phyloP scores from a whole-genome alignment of 2,113 vertebrate genomes.

The Cyprinodon variegatus region DNA sequence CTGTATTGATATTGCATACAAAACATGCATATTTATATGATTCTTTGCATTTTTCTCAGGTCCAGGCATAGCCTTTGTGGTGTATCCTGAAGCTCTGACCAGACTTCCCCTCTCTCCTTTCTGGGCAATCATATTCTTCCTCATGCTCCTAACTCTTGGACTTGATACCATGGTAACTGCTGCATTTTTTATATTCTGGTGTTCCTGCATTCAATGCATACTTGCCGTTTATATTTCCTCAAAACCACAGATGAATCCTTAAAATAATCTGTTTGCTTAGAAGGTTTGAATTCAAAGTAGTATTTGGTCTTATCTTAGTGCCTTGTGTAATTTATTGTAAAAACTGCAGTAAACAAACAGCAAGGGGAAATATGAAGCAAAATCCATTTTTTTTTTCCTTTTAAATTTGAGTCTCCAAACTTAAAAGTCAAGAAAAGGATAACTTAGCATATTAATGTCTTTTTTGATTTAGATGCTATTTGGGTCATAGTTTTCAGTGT shows the following conservation, averaged over 20 bases:
- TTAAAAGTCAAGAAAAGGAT: too few relatives aligned
- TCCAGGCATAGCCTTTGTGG: slow-evolving; percentile 97
- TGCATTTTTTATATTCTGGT: slow-evolving; percentile 5
- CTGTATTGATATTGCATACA: background rate
- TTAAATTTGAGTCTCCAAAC: too few relatives aligned
- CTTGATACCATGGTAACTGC: slow-evolving; percentile 95
- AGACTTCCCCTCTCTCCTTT: slow-evolving; percentile 95
- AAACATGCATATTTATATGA: slow-evolving; percentile 23
- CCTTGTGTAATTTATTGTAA: background rate
- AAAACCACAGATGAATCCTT: background rate
- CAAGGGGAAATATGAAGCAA: too few relatives aligned
- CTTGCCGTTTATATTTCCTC: background rate
- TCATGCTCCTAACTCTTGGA: slow-evolving; percentile 98
- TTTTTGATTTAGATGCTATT: too few relatives aligned
- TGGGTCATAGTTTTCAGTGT: too few relatives aligned
- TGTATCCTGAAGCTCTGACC: slow-evolving; percentile 97
- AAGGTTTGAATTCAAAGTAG: background rate
- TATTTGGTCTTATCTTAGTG: background rate
- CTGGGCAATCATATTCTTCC: slow-evolving; percentile 99
- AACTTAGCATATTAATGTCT: too few relatives aligned
- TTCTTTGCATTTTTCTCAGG: slow-evolving; percentile 76
- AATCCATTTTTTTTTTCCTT: too few relatives aligned
- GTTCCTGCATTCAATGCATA: background rate
- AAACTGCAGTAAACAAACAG: background rate
- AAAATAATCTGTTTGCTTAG: too few relatives aligned